Evolutionary conservation across 2,113 vertebrate genomes (phyloP), one percentile per base, ranked within the genome.

Genomic region (Pangasianodon hypophthalmus): DNA sequence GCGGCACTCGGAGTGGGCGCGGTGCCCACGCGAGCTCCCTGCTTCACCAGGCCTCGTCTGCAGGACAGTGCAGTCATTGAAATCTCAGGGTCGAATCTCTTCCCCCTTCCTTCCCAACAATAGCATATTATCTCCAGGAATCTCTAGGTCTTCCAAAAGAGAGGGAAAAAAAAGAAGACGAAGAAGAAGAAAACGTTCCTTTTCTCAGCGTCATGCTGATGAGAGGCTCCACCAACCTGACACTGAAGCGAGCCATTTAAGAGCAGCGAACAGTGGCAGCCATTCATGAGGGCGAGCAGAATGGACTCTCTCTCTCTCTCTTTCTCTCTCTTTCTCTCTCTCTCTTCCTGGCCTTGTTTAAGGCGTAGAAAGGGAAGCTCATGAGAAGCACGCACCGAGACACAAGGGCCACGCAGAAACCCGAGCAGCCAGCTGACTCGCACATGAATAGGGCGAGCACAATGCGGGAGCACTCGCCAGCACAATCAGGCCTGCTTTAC

Each of bases 201-300:
- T 89, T 89, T 96, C 96, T 96, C 95, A 96, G 96, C 96, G 95
- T 96, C 95, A 96, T 95, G 95, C 93, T 95, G 95, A 96, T 94
- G 94, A 96, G 95, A 95, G 95, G 94, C 96, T 96, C 95, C 85
- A 95, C 96, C 94, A 96, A 96, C 96, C 96, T 96, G 96, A 96
- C 96, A 96, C 95, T 96, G 96, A 96, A 96, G 96, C 95, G 84
- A 96, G 95, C 95, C 96, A 96, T 96, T 96, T 96, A 96, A 96
- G 94, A 96, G 96, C 95, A 95, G 94, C 93, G 95, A 95, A 96
- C 96, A 96, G 93, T 95, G 95, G 90, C 84, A 87, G 91, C 94
- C 93, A 96, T 96, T 96, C 96, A 96, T 95, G 88, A 90, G 90
- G 93, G 93, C 95, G 93, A 96, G 96, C 95, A 96, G 96, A 96